Base-by-base conservation (phyloP, 2,113 vertebrate species). In the Hystrix brachyura region DNA sequence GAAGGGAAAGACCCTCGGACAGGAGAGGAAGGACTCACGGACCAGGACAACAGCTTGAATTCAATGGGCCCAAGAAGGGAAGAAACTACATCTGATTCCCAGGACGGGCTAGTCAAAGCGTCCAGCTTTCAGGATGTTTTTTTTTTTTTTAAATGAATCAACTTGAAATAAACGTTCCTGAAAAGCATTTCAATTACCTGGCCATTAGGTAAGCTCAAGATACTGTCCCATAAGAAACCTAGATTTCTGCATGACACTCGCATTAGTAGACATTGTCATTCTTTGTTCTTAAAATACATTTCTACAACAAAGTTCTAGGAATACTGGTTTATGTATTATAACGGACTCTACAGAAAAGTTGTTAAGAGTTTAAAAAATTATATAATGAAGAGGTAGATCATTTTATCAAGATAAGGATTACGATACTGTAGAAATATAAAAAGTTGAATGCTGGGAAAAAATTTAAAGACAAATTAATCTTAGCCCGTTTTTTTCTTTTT, bases 101-200 rank as follows among this genome's bases (percentile, higher is more conserved):
- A 72, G 96, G 87, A 87, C 62, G 71, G 69, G 46, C 27, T 34
- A 57, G 74, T 72, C 60, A 91, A 91, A 82, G 83, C 60, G 93
- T 51, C 32, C 59, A 51, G 15, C 43, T 29, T 94, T 90, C 9
- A 65, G 55, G 57, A 87, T 80, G 46, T 69, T 69, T 34, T 32
- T 65, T 65, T 91, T 93, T 94, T 88, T 92, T 38, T 90, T 82
- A 94, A 97, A 95, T 53, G 64, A 95, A 94, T 87, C 87, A 95
- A 74, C 43, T 94, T 84, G 80, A 93, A 95, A 95, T 80, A 72
- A 84, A 59, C 81, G 62, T 81, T 90, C 17, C 78, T 95, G 80
- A 93, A 95, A 87, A 94, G 71, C 38, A 93, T 90, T 94, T 97
- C 92, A 94, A 96, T 94, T 83, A 93, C 92, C 18, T 94, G 55